Conservation (phyloP, 2,797 vertebrate species). For the Columba guinea region DNA sequence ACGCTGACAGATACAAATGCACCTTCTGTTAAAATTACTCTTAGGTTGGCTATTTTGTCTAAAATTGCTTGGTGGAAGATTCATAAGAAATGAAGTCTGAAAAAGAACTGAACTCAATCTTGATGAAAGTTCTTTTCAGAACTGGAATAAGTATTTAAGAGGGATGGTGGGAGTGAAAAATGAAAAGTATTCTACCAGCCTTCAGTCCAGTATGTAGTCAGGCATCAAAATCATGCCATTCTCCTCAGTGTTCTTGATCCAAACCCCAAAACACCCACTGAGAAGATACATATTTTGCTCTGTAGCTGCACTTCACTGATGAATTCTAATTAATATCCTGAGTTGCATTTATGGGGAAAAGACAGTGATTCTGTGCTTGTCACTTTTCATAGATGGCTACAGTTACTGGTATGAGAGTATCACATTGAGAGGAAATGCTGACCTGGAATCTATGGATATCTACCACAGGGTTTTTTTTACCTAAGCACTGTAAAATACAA, state of each 20-base stretch:
- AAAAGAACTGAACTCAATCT: slow-evolving; percentile 9
- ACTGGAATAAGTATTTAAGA: background rate
- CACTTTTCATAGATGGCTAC: background rate
- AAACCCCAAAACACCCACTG: accelerated
- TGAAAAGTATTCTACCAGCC: background rate
- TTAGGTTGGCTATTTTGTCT: slow-evolving; percentile 11
- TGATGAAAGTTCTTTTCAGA: background rate
- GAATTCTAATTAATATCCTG: background rate
- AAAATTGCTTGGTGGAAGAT: slow-evolving; percentile 24
- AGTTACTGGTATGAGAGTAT: background rate
- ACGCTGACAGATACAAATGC: slow-evolving; percentile 43
- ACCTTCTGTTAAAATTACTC: slow-evolving; percentile 31
- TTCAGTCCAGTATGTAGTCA: background rate
- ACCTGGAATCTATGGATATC: background rate
- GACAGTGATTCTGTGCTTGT: background rate
- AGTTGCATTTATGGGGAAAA: background rate
- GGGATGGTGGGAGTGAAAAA: background rate
- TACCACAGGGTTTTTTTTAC: background rate
- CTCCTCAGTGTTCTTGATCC: background rate
- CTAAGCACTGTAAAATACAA: background rate
- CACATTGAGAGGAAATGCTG: background rate
- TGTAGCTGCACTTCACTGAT: background rate
- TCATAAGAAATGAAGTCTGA: slow-evolving; percentile 41
- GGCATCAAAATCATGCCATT: background rate
- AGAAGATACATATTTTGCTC: background rate